These are phyloP conservation scores for Lethenteron reissneri DNA, from an alignment of 2,113 vertebrate species.

Conservation along the genomic window DNA sequence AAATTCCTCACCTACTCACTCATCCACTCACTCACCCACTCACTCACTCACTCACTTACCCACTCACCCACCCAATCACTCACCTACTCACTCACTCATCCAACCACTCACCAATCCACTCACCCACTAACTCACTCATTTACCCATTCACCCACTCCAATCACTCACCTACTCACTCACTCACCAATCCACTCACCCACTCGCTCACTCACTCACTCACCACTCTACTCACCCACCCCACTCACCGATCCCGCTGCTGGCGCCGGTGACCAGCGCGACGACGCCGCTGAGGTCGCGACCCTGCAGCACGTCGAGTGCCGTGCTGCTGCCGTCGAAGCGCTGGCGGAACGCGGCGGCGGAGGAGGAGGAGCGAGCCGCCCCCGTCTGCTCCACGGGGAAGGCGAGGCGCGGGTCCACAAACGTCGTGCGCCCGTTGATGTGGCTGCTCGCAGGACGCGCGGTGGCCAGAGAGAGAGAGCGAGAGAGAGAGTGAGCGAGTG, in stretches of 20 bases:
- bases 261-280: conserved; percentile 58
- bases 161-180: no score
- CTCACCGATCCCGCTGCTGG: conserved; percentile 77
- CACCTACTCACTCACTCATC: no score
- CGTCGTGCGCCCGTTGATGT: conserved; percentile 84
- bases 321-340: conserved; percentile 60
- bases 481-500: neutral
- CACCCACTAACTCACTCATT: no score
- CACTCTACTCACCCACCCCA: conserved; percentile 1
- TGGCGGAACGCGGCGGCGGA: conserved; percentile 43
- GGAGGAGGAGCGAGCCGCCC: no score
- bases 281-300: conserved; percentile 57
- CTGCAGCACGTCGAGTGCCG: conserved; percentile 74
- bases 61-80: no score
- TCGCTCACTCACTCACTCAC: no score
- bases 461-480: neutral
- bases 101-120: no score
- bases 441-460: conserved; percentile 23
- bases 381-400: conserved; percentile 68
- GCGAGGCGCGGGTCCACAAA: conserved; percentile 89
- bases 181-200: no score
- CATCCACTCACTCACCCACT: no score
- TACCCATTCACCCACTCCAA: no score
- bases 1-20: no score
- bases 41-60: no score